Conservation (phyloP, 2,888 invertebrate genomes). For the Acrobasis repandana region DNA sequence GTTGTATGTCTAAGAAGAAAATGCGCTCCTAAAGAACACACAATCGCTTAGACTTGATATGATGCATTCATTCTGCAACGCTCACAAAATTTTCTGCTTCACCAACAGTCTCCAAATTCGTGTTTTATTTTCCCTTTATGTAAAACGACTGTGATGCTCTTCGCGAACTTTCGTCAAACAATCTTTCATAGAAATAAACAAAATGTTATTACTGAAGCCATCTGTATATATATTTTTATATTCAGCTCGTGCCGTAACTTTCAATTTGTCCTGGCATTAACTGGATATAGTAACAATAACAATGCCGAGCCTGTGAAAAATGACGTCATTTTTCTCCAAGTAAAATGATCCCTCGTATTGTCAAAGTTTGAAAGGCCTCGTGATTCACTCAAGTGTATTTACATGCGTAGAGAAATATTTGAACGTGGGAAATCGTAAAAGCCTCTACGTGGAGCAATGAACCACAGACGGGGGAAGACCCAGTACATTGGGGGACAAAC, state of each 20-base stretch:
- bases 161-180: slow-evolving; percentile 33
- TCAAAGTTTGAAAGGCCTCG: slow-evolving; percentile 56
- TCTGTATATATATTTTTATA: slow-evolving; percentile 36
- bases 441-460: slow-evolving; percentile 43
- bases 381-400: slow-evolving; percentile 60
- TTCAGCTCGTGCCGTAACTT: slow-evolving; percentile 43
- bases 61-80: slow-evolving; percentile 39
- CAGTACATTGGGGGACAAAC: slow-evolving; percentile 42
- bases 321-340: slow-evolving; percentile 57
- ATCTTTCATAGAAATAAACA: slow-evolving; percentile 33
- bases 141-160: slow-evolving; percentile 25
- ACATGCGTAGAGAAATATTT: slow-evolving; percentile 54
- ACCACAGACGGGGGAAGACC: slow-evolving; percentile 31
- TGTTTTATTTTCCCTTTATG: slow-evolving; percentile 38
- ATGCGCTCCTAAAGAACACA: slow-evolving; percentile 35
- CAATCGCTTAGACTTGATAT: slow-evolving; percentile 37
- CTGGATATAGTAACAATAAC: slow-evolving; percentile 47
- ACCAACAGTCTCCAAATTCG: slow-evolving; percentile 37
- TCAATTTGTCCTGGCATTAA: slow-evolving; percentile 48
- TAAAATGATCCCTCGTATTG: slow-evolving; percentile 61
- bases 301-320: slow-evolving; percentile 52
- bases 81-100: slow-evolving; percentile 45
- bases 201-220: slow-evolving; percentile 35
- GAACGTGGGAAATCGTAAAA: slow-evolving; percentile 47
- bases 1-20: slow-evolving; percentile 25